These are phyloP conservation scores for Elgaria multicarinata DNA, from an alignment of 2,113 vertebrate species.

Conservation along the genomic window DNA sequence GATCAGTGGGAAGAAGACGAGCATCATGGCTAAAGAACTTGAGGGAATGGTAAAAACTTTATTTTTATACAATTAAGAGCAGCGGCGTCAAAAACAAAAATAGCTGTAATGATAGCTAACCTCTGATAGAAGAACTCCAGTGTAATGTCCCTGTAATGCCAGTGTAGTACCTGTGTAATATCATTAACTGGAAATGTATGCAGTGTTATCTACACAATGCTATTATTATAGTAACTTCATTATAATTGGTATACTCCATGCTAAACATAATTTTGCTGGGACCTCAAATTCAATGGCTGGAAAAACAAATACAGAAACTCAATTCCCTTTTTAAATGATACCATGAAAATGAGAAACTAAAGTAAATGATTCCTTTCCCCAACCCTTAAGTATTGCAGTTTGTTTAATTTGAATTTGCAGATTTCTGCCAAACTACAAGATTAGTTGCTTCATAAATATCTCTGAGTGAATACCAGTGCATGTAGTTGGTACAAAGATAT, in stretches of 20 bases:
- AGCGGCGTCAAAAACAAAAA: no score
- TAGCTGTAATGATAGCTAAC: no score
- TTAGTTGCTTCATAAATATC: slow-evolving; percentile 50
- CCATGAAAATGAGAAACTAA: slow-evolving; percentile 26
- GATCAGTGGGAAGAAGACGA: no score
- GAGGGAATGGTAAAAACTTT: no score
- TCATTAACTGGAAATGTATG: background rate
- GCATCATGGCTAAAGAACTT: no score
- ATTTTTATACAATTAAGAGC: no score
- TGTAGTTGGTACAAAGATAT: slow-evolving; percentile 21
- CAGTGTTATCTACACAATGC: background rate
- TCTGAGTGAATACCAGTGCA: slow-evolving; percentile 39
- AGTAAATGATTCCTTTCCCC: slow-evolving; percentile 47
- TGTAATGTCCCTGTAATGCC: background rate
- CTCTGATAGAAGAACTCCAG: no score
- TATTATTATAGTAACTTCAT: slow-evolving; percentile 6
- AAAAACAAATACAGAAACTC: slow-evolving; percentile 5
- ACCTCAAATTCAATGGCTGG: background rate
- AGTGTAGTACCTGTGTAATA: background rate
- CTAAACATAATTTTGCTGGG: background rate
- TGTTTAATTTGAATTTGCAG: slow-evolving; percentile 56
- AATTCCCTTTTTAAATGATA: slow-evolving; percentile 38
- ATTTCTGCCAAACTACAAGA: slow-evolving; percentile 40
- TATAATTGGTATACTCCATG: background rate
- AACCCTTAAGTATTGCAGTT: slow-evolving; percentile 40